Evolutionary conservation across 2,888 invertebrate species (phyloP).

Genomic region (Argyresthia goedartella): DNA sequence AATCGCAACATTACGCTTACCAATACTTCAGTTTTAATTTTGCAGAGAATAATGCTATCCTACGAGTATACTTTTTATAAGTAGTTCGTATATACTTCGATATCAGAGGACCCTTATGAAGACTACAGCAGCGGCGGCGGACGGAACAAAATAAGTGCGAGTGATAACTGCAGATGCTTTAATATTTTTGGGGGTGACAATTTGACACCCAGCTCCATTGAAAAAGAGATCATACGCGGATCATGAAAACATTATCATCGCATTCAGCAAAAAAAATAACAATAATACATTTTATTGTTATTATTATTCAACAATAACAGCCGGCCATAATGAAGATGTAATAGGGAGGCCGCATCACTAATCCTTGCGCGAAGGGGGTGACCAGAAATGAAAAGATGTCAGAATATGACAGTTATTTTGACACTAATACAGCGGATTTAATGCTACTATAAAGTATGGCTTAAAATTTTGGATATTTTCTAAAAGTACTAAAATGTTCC

Average conservation of each 20-base stretch:
- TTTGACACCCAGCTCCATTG: too few species aligned
- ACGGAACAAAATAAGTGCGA: too few species aligned
- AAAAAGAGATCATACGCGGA: constrained; percentile 42
- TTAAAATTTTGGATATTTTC: constrained; percentile 35
- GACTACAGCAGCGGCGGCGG: too few species aligned
- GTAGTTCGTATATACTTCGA: too few species aligned
- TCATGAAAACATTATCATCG: constrained; percentile 57
- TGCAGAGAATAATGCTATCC: too few species aligned
- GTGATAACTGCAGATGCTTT: too few species aligned
- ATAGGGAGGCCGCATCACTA: constrained; percentile 54
- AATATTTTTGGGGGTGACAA: too few species aligned
- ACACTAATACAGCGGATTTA: constrained; percentile 64
- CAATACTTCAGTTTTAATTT: too few species aligned
- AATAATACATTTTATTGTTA: constrained; percentile 49
- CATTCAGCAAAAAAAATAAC: constrained; percentile 52
- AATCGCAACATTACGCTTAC: too few species aligned
- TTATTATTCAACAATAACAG: constrained; percentile 52
- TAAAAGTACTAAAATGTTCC: constrained; percentile 8
- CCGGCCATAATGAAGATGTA: constrained; percentile 71
- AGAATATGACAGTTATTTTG: constrained; percentile 70
- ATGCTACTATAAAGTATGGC: constrained; percentile 21
- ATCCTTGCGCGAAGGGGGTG: constrained; percentile 64
- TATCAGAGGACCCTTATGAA: too few species aligned
- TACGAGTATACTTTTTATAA: too few species aligned
- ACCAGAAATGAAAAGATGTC: constrained; percentile 59